A percentile compares a stretch with the other conserved stretches of the same genome.
Conservation (phyloP, 2,113 vertebrate species). For the Seriola dumerili region DNA sequence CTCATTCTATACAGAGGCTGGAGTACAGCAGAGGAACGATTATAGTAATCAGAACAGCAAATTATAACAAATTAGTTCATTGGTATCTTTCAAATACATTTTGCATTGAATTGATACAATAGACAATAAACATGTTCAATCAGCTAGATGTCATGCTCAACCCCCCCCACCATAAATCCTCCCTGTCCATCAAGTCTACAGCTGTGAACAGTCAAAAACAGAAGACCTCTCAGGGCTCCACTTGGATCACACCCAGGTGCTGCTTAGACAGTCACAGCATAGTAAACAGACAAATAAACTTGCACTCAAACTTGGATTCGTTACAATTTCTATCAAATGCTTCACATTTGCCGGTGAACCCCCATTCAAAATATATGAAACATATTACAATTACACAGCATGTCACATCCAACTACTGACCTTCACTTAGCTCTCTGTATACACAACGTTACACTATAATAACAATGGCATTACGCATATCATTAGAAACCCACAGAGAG, state of each 20-base stretch:
- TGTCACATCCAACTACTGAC: not conserved
- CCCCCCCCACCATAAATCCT: constrained; percentile 23
- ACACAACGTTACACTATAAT: not conserved
- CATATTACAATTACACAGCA: not conserved
- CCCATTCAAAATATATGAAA: not conserved
- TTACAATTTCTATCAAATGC: not conserved
- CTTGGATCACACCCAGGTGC: constrained; percentile 37
- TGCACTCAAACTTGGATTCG: not conserved
- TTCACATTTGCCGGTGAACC: not conserved
- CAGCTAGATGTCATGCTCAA: not conserved
- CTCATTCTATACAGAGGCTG: not conserved
- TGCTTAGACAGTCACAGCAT: constrained; percentile 28
- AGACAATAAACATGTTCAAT: not conserved
- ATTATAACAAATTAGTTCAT: not conserved
- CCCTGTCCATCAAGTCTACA: constrained; percentile 26
- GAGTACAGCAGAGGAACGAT: not conserved
- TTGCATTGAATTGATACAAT: not conserved
- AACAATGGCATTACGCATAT: not conserved
- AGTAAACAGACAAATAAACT: constrained; percentile 28
- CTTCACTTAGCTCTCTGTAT: not conserved
- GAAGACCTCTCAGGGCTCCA: constrained; percentile 33
- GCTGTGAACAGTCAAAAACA: constrained; percentile 56
- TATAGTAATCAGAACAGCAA: not conserved
- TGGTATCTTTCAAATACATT: not conserved
- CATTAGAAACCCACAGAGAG: not conserved